Percentiles rank a stretch among this genome's conserved stretches.
Conservation (phyloP, 2,888 invertebrate genomes). For the Melitaea athalia region DNA sequence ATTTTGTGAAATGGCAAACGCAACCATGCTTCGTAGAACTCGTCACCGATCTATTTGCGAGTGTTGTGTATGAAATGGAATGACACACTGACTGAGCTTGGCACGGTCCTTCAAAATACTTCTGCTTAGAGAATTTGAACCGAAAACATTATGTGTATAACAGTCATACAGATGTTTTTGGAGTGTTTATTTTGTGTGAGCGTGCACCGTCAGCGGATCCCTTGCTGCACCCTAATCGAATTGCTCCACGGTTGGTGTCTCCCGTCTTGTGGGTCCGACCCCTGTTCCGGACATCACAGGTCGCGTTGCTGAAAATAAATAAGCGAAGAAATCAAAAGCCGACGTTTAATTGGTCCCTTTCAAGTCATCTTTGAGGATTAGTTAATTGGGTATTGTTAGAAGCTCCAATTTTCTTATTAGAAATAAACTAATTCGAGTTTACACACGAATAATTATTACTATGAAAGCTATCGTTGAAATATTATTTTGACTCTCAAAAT, state of each 20-base stretch:
- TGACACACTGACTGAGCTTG: constrained; percentile 62
- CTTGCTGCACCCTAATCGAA: constrained; percentile 81
- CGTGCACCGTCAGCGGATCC: constrained; percentile 73
- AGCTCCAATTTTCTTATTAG: constrained; percentile 34
- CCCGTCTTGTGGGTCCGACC: constrained; percentile 71
- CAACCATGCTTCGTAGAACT: constrained; percentile 58
- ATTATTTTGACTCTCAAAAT: neutral
- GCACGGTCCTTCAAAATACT: constrained; percentile 18
- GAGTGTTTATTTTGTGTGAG: constrained; percentile 45
- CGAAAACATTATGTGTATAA: constrained; percentile 31
- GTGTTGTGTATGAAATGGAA: constrained; percentile 79
- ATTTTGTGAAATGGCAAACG: constrained; percentile 73
- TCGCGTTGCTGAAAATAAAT: constrained; percentile 76
- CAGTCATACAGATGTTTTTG: constrained; percentile 30
- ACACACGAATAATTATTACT: neutral
- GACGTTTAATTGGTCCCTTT: constrained; percentile 74
- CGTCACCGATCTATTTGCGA: constrained; percentile 78
- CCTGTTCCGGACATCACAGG: constrained; percentile 73
- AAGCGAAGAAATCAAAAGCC: constrained; percentile 71
- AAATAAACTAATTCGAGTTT: constrained; percentile 2
- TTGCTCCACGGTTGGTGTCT: constrained; percentile 76
- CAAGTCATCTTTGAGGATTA: constrained; percentile 67
- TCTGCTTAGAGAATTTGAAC: constrained; percentile 33
- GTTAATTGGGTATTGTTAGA: constrained; percentile 69
- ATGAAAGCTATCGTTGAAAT: neutral